These are phyloP conservation scores for Eclectus roratus DNA, from an alignment of 2,113 vertebrate genomes.

Conservation along the genomic window DNA sequence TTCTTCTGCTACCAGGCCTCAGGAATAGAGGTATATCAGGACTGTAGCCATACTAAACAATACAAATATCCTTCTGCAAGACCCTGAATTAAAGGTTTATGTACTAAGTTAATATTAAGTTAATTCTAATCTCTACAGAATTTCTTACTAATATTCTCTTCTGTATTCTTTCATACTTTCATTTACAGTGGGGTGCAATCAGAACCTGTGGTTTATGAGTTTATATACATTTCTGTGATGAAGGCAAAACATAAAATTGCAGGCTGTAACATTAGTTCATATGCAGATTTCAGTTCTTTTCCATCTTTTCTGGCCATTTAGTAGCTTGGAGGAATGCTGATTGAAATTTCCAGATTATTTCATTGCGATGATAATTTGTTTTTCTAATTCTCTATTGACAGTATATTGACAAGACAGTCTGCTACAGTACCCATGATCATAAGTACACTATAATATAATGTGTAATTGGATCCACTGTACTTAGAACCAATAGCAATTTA, in stretches of 20 bases:
- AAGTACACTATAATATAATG: neutral
- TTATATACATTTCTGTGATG: neutral
- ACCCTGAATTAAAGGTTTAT: neutral
- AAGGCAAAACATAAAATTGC: neutral
- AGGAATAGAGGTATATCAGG: neutral
- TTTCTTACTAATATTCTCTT: neutral
- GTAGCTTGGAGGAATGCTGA: neutral
- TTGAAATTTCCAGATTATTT: neutral
- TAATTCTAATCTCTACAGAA: neutral
- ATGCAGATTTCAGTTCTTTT: neutral
- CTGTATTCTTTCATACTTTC: neutral
- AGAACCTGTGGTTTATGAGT: neutral
- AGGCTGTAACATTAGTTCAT: neutral
- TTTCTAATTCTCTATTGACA: slow-evolving; percentile 15
- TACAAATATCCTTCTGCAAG: neutral
- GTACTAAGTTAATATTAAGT: neutral
- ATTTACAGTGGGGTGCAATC: neutral
- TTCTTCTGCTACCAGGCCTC: neutral
- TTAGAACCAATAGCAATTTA: slow-evolving; percentile 40
- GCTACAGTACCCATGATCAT: neutral
- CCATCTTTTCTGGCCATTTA: neutral
- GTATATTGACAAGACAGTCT: neutral
- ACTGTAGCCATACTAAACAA: neutral
- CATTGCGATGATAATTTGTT: neutral
- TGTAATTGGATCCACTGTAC: slow-evolving; percentile 22